Conservation (phyloP, 2,113 vertebrate genomes). For the Hemiprocne comata region DNA sequence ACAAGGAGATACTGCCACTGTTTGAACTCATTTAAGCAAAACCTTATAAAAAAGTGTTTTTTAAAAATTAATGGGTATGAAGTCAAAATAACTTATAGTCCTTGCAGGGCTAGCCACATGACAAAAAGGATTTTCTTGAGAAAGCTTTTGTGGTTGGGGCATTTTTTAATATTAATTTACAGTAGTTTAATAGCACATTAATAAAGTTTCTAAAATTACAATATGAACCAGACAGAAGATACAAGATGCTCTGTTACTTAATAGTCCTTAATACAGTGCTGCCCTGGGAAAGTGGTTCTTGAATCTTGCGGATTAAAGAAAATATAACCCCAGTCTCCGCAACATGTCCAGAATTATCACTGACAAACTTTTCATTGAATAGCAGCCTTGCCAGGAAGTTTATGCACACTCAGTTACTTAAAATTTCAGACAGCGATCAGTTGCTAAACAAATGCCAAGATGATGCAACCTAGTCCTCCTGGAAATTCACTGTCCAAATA, state of each 20-base stretch:
- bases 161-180: neutral
- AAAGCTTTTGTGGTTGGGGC: neutral
- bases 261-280: neutral
- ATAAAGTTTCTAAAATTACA: neutral
- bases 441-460: neutral
- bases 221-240: neutral
- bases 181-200: neutral
- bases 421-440: neutral
- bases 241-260: neutral
- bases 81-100: neutral
- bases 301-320: neutral
- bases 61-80: neutral
- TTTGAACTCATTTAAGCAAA: neutral
- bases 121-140: neutral
- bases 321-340: neutral
- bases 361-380: neutral
- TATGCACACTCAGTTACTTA: neutral
- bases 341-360: neutral
- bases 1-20: neutral
- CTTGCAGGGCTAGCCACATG: fast-evolving
- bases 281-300: neutral
- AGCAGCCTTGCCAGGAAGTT: neutral
- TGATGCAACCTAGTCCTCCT: neutral
- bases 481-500: neutral
- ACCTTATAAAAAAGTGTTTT: neutral